Percentiles rank a stretch among this genome's conserved stretches.
Conservation (phyloP, 1,140 invertebrate species). For the Camponotus floridanus region DNA sequence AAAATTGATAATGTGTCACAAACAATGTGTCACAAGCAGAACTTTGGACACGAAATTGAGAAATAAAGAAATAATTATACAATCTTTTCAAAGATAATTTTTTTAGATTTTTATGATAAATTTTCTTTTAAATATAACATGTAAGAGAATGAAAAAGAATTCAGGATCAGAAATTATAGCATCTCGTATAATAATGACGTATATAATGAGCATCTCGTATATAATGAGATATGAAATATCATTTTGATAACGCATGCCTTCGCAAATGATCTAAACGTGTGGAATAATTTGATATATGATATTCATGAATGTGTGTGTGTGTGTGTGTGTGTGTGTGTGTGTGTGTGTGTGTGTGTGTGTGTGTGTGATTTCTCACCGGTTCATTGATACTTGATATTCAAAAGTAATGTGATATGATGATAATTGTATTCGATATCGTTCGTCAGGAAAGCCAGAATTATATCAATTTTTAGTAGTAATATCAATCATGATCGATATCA, state of each 20-base stretch:
- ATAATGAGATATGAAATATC: constrained; percentile 1
- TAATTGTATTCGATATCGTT: constrained; percentile 16
- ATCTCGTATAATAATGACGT: neutral
- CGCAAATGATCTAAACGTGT: neutral
- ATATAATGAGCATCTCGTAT: too few relatives aligned
- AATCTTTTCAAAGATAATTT: neutral
- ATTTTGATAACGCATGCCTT: neutral
- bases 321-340: too few relatives aligned
- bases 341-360: too few relatives aligned
- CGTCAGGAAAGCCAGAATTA: neutral
- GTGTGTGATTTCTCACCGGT: neutral
- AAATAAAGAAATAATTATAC: neutral
- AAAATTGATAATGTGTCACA: neutral
- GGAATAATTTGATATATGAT: constrained; percentile 43
- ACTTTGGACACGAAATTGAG: neutral
- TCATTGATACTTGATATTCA: constrained; percentile 21
- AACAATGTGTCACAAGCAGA: neutral
- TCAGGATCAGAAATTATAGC: neutral
- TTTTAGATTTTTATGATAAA: neutral
- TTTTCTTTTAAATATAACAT: neutral
- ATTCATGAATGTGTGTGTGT: neutral
- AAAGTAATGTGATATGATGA: constrained; percentile 35
- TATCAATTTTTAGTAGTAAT: constrained; percentile 4
- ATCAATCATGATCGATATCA: neutral
- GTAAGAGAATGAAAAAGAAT: neutral